Evolutionary conservation across 92 coral and sea anemone genomes (phyloP).

Genomic region (Epizoanthus ramosus): DNA sequence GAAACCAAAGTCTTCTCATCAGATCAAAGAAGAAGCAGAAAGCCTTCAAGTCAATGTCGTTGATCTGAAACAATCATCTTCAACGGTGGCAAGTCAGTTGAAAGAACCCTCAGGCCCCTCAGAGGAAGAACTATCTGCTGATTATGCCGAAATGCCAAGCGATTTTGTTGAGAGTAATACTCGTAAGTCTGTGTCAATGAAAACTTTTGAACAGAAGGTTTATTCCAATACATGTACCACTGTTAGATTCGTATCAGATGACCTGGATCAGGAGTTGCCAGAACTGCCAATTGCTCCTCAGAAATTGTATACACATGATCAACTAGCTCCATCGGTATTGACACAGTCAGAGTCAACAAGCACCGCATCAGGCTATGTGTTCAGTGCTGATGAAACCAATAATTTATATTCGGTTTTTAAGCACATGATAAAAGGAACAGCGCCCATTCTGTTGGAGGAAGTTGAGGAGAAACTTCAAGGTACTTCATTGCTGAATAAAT

Average conservation of each 20-base stretch:
- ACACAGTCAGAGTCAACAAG: slow-evolving; percentile 20
- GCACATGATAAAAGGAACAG: slow-evolving; percentile 18
- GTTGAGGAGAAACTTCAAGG: slow-evolving; percentile 23
- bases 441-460: neutral
- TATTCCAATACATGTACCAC: slow-evolving; percentile 15
- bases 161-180: too few species aligned
- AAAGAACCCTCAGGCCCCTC: neutral
- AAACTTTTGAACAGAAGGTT: slow-evolving; percentile 10
- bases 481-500: slow-evolving; percentile 5
- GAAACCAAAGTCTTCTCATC: neutral
- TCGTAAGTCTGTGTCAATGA: slow-evolving; percentile 1
- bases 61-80: neutral
- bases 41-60: slow-evolving; percentile 1
- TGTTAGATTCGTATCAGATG: neutral
- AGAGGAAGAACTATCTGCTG: neutral
- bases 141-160: neutral
- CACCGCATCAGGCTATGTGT: slow-evolving; percentile 18
- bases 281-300: neutral
- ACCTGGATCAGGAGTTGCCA: too few species aligned
- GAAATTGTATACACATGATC: neutral
- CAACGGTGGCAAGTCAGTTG: too few species aligned
- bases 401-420: neutral
- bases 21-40: neutral
- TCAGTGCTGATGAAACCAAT: slow-evolving; percentile 28
- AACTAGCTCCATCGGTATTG: neutral